Percentiles rank a stretch among this genome's conserved stretches.
These are phyloP conservation scores for Tubulanus polymorphus DNA, from an alignment of 2,888 invertebrate genomes.

Conservation along the genomic window DNA sequence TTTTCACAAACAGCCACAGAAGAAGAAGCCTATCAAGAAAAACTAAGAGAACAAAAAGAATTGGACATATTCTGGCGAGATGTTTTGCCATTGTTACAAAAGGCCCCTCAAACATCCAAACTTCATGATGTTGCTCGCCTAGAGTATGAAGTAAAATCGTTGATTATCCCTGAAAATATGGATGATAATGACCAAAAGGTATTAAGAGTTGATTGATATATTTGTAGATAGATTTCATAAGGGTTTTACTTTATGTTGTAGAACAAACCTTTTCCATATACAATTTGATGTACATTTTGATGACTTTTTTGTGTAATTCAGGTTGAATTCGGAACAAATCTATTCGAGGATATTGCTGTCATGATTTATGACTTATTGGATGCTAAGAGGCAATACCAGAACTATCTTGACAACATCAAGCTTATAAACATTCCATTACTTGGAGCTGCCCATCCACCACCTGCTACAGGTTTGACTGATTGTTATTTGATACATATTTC, in stretches of 20 bases:
- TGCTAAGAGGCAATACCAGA: conserved; percentile 43
- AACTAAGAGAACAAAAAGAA: conserved; percentile 26
- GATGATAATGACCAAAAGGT: conserved; percentile 48
- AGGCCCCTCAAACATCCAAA: conserved; percentile 30
- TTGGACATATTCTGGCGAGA: conserved; percentile 47
- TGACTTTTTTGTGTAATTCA: conserved; percentile 21
- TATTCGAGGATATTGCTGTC: conserved; percentile 50
- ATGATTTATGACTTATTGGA: conserved; percentile 49
- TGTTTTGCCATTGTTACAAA: conserved; percentile 33
- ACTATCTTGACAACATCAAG: conserved; percentile 45
- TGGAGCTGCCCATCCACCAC: conserved; percentile 16
- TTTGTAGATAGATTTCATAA: no score
- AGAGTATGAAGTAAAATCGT: conserved; percentile 39
- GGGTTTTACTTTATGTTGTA: no score
- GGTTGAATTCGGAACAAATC: conserved; percentile 34
- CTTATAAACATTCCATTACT: conserved; percentile 36
- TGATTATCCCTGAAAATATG: conserved; percentile 36
- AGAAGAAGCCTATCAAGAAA: conserved; percentile 29
- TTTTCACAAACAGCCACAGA: conserved; percentile 24
- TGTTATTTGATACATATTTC: not conserved
- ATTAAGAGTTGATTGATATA: no score
- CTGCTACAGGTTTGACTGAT: not conserved
- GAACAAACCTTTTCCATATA: no score
- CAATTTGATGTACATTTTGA: not conserved
- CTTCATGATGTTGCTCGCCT: conserved; percentile 44